Conservation (phyloP, 2,888 invertebrate genomes). For the Mellilla xanthometata region DNA sequence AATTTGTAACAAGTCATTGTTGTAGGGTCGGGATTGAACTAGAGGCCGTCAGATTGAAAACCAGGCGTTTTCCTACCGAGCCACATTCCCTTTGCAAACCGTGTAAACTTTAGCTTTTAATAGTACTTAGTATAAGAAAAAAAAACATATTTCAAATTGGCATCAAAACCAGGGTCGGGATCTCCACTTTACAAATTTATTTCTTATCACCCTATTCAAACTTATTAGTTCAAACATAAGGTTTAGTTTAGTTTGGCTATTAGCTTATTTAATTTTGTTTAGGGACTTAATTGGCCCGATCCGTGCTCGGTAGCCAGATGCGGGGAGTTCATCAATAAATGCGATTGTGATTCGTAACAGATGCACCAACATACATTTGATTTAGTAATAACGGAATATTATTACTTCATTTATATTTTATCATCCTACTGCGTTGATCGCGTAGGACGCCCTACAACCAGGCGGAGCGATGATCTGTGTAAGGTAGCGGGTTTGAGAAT, state of each 20-base stretch:
- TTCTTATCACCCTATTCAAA: slow-evolving; percentile 3
- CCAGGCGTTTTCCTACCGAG: no score
- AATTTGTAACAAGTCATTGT: no score
- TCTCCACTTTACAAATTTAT: slow-evolving; percentile 21
- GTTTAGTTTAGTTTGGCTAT: slow-evolving; percentile 28
- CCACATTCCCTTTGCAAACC: no score
- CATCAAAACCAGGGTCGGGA: slow-evolving; percentile 41
- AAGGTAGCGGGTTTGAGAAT: no score
- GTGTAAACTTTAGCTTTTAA: no score
- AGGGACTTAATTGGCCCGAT: slow-evolving; percentile 58
- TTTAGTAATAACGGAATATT: not conserved
- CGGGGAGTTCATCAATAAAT: slow-evolving; percentile 60
- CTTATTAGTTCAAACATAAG: slow-evolving; percentile 26
- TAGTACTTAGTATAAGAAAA: no score
- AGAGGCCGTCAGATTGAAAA: no score
- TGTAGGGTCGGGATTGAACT: no score
- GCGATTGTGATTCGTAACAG: slow-evolving; percentile 41
- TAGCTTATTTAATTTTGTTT: slow-evolving; percentile 27
- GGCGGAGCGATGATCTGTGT: no score
- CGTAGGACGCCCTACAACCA: no score
- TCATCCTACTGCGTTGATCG: no score
- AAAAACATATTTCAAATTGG: slow-evolving; percentile 52
- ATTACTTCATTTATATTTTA: no score
- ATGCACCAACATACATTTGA: not conserved
- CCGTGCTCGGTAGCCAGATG: slow-evolving; percentile 56